Evolutionary conservation across 23 tunicate species (phyloP).

Genomic region (Ciona savignyi): DNA sequence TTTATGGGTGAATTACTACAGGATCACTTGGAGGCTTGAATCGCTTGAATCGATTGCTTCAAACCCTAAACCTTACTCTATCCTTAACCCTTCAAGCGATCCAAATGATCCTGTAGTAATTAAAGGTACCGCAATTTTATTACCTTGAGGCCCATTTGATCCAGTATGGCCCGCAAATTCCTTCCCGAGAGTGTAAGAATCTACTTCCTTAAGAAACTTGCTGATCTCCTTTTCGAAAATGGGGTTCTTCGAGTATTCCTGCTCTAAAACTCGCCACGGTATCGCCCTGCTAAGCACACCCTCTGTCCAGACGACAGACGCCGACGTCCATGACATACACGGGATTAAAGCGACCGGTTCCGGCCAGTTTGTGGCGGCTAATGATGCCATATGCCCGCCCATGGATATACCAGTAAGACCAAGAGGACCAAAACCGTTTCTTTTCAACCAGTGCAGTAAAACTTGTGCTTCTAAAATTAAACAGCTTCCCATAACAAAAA

Average conservation of each 20-base stretch:
- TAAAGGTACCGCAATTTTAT: too few species aligned
- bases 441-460: conserved; percentile 77
- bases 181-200: conserved; percentile 47
- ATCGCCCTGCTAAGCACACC: conserved; percentile 76
- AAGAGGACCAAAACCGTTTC: conserved; percentile 64
- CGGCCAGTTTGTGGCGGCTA: conserved; percentile 86
- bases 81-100: too few species aligned
- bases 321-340: conserved; percentile 93
- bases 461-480: conserved; percentile 64
- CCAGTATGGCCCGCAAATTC: conserved; percentile 4
- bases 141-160: too few species aligned
- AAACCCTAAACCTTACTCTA: too few species aligned
- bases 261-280: conserved; percentile 73
- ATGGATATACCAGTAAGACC: conserved; percentile 91
- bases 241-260: conserved; percentile 33
- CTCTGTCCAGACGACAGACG: conserved; percentile 89
- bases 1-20: too few species aligned
- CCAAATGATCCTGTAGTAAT: too few species aligned
- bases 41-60: too few species aligned
- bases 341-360: conserved; percentile 74
- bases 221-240: conserved; percentile 43
- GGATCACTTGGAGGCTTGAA: too few species aligned
- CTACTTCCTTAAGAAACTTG: conserved; percentile 17
- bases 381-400: conserved; percentile 97
- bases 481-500: conserved; percentile 75